Percentiles rank a stretch among this genome's conserved stretches.
phyloP scores from a whole-genome alignment of 2,888 invertebrate genomes.

The Timandra comae region DNA sequence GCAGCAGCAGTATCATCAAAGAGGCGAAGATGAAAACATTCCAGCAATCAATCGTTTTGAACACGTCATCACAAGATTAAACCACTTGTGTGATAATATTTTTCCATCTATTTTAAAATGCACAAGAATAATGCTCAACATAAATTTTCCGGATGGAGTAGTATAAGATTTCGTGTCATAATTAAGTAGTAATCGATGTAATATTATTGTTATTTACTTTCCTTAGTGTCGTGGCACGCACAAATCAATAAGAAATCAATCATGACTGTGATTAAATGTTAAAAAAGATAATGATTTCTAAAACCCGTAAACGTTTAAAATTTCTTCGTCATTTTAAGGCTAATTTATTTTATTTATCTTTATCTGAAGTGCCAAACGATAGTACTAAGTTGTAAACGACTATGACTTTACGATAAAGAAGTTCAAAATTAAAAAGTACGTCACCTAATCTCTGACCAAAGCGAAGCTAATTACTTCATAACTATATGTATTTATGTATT shows the following conservation, averaged over 20 bases:
- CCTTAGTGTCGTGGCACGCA: conserved; percentile 64
- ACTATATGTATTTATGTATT: conserved; percentile 21
- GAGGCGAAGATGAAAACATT: conserved; percentile 81
- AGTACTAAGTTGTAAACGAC: conserved; percentile 71
- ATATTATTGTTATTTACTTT: conserved; percentile 48
- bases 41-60: conserved; percentile 32
- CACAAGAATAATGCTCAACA: conserved; percentile 75
- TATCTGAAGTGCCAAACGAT: conserved; percentile 72
- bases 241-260: conserved; percentile 57
- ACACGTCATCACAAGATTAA: conserved; percentile 52
- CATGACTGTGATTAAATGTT: conserved; percentile 72
- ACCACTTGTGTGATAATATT: conserved; percentile 54
- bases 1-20: conserved; percentile 86
- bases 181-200: conserved; percentile 58
- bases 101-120: conserved; percentile 66
- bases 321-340: conserved; percentile 50
- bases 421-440: conserved; percentile 62
- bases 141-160: conserved; percentile 71
- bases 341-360: conserved; percentile 54
- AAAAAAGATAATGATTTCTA: conserved; percentile 54
- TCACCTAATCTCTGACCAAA: conserved; percentile 54
- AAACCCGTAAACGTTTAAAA: conserved; percentile 45
- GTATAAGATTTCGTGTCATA: conserved; percentile 75
- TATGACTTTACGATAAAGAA: conserved; percentile 59
- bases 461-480: conserved; percentile 41